phyloP scores from a whole-genome alignment of 2,113 vertebrate species.

The Oryzias melastigma region DNA sequence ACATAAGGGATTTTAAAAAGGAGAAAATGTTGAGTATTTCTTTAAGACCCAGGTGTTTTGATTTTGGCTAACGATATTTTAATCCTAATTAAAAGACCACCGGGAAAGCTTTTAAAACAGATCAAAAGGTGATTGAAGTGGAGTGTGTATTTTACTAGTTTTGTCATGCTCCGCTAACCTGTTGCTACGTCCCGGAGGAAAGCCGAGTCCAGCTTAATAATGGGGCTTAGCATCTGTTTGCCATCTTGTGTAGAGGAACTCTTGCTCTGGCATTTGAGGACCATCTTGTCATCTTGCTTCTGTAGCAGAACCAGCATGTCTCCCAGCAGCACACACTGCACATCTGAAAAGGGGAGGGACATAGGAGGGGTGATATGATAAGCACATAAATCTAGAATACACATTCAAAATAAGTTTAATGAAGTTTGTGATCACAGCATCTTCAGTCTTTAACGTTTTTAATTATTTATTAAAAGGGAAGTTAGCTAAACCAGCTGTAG shows the following conservation, averaged over 20 bases:
- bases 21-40: too few relatives aligned
- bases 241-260: constrained; percentile 80
- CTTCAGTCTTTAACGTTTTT: neutral
- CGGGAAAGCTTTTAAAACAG: too few relatives aligned
- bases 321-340: constrained; percentile 85
- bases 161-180: constrained; percentile 66
- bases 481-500: neutral
- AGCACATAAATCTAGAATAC: too few relatives aligned
- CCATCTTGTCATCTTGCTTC: constrained; percentile 87
- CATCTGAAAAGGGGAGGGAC: constrained; percentile 71
- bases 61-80: too few relatives aligned
- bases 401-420: too few relatives aligned
- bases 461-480: constrained; percentile 3
- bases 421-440: too few relatives aligned
- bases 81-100: too few relatives aligned
- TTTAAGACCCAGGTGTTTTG: too few relatives aligned
- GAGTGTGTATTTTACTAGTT: neutral
- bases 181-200: constrained; percentile 89
- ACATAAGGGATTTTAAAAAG: too few relatives aligned
- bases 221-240: constrained; percentile 89
- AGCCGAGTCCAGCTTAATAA: constrained; percentile 85
- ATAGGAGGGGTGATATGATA: neutral
- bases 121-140: neutral
- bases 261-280: constrained; percentile 89
- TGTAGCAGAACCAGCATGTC: constrained; percentile 89